Percentiles rank a stretch among this genome's conserved stretches.
phyloP scores from a whole-genome alignment of 2,113 vertebrate species.

The Lophura nycthemera region DNA sequence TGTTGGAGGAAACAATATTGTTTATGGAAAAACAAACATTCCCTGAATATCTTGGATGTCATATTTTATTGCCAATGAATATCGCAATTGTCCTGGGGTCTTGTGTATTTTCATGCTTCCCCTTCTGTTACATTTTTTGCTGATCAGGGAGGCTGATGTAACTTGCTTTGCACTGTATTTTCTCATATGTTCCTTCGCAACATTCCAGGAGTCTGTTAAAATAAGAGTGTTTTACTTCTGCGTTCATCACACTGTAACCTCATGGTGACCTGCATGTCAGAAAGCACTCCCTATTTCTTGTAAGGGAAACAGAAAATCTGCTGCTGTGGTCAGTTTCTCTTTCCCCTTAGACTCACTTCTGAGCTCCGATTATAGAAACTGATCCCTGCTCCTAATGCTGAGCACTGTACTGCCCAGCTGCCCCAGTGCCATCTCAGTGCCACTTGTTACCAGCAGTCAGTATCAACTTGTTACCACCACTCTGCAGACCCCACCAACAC shows the following conservation, averaged over 20 bases:
- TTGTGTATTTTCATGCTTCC: not conserved
- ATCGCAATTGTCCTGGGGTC: not conserved
- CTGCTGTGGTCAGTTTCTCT: not conserved
- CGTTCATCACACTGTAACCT: not conserved
- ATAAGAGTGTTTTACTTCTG: not conserved
- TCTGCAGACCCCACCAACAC: not conserved
- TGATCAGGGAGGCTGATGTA: not conserved
- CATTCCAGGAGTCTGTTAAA: not conserved
- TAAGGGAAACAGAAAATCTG: too few relatives aligned
- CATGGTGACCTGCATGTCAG: not conserved
- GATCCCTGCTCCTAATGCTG: too few relatives aligned
- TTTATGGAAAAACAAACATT: not conserved
- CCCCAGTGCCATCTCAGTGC: not conserved
- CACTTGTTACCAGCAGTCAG: too few relatives aligned
- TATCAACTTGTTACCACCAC: not conserved
- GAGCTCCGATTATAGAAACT: not conserved
- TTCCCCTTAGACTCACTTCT: not conserved
- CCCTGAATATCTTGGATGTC: not conserved
- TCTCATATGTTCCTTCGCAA: not conserved
- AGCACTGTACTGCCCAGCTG: too few relatives aligned
- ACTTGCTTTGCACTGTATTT: not conserved
- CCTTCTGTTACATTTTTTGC: not conserved
- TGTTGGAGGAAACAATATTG: not conserved
- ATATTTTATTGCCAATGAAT: not conserved
- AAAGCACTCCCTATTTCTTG: too few relatives aligned